A percentile compares a stretch with the other conserved stretches of the same genome.
Evolutionary conservation across 2,888 invertebrate genomes (phyloP).

Genomic region (Ormyrus pomaceus): DNA sequence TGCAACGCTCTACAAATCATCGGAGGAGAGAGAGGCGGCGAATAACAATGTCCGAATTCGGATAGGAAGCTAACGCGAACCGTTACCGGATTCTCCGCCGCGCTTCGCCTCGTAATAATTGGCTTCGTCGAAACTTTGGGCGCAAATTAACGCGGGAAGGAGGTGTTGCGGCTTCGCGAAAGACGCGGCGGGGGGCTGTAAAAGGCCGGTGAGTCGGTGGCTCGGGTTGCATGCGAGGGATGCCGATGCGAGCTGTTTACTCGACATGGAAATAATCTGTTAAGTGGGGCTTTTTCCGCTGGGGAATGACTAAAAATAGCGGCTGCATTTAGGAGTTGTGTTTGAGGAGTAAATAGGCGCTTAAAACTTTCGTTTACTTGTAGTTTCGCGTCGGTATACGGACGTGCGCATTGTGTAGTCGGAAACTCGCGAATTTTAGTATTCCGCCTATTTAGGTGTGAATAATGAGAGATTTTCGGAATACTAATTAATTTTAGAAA

Average conservation of each 20-base stretch:
- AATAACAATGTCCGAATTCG: background rate
- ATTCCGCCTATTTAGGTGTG: no score
- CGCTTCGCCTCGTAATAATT: background rate
- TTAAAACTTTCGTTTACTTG: no score
- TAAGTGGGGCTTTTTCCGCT: conserved; percentile 17
- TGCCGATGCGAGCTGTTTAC: conserved; percentile 4
- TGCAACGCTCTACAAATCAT: conserved; percentile 73
- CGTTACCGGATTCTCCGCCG: background rate
- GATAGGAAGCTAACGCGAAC: background rate
- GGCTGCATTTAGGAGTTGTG: background rate
- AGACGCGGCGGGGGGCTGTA: background rate
- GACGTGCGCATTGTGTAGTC: no score
- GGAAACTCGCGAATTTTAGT: no score
- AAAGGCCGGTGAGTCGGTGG: background rate
- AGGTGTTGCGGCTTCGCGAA: background rate
- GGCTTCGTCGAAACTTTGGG: background rate
- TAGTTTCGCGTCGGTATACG: no score
- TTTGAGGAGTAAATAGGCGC: no score
- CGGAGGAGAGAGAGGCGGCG: conserved; percentile 59
- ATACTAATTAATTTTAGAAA: no score
- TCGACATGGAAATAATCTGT: conserved; percentile 12
- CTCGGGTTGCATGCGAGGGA: background rate
- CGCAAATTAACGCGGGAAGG: no score
- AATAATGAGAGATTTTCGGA: no score
- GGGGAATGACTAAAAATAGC: conserved; percentile 18